phyloP scores from a whole-genome alignment of 2,113 vertebrate genomes.

The Macquaria ambigua region DNA sequence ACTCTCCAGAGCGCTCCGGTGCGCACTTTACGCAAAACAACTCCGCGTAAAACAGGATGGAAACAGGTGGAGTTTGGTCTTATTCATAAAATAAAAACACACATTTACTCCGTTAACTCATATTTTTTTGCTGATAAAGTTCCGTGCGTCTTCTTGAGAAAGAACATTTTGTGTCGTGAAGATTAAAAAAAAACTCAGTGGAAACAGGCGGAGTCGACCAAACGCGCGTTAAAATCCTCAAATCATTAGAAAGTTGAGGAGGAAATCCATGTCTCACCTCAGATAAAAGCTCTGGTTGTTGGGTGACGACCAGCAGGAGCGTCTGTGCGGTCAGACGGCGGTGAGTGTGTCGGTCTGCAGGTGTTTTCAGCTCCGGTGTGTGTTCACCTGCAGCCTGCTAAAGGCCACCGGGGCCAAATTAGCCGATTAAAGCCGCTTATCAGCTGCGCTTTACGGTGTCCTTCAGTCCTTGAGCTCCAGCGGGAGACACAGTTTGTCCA shows the following conservation, averaged over 20 bases:
- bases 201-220: not conserved
- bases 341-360: conserved; percentile 8
- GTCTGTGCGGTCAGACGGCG: not conserved
- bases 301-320: not conserved
- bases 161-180: not conserved
- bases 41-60: conserved; percentile 21
- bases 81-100: not conserved
- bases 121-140: not conserved
- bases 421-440: conserved; percentile 78
- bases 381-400: conserved; percentile 30
- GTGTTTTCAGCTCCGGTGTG: conserved; percentile 23
- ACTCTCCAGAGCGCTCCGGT: conserved; percentile 17
- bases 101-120: not conserved
- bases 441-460: conserved; percentile 64
- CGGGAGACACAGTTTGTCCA: conserved; percentile 42
- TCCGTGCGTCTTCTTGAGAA: not conserved
- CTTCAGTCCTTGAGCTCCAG: conserved; percentile 69
- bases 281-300: not conserved
- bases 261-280: not conserved
- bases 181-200: not conserved
- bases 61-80: not conserved
- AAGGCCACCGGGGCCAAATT: conserved; percentile 68
- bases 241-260: not conserved
- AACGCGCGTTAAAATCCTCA: conserved; percentile 7
- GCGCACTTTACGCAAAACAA: conserved; percentile 47